Percentiles rank a stretch among this genome's conserved stretches.
Evolutionary conservation across 1,140 invertebrate genomes (phyloP).

Genomic region (Globodera ellingtonae): DNA sequence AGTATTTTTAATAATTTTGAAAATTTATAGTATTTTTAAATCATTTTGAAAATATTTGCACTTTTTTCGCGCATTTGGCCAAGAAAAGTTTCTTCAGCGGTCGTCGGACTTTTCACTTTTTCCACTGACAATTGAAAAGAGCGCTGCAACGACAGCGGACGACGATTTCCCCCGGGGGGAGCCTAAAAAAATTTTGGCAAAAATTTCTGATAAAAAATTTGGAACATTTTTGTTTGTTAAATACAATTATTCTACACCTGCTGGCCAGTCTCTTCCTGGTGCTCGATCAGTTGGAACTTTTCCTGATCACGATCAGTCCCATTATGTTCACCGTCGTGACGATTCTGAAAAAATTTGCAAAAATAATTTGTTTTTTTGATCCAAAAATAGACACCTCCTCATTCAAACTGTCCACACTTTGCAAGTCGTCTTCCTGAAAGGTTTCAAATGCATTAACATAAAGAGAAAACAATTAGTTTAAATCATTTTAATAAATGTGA

Average conservation of each 20-base stretch:
- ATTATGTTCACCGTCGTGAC: neutral
- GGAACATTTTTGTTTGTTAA: neutral
- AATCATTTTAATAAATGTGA: too few relatives aligned
- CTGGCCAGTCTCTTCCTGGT: neutral
- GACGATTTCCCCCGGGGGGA: too few relatives aligned
- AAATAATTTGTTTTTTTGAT: too few relatives aligned
- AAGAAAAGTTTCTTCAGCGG: neutral
- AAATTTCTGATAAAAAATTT: neutral
- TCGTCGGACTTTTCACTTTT: neutral
- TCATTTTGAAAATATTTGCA: neutral
- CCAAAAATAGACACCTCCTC: too few relatives aligned
- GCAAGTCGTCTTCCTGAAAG: too few relatives aligned
- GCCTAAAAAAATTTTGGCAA: neutral
- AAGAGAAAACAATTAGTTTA: too few relatives aligned
- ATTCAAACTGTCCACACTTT: too few relatives aligned
- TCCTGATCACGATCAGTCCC: neutral
- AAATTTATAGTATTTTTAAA: too few relatives aligned
- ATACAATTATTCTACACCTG: neutral
- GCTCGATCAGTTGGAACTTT: neutral
- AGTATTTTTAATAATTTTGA: too few relatives aligned
- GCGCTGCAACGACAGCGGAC: neutral
- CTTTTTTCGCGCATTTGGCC: conserved; percentile 6
- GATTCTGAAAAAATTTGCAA: neutral
- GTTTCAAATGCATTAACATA: too few relatives aligned
- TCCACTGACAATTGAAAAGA: neutral